Base-by-base conservation (phyloP, 2,888 invertebrate genomes). In the Arctia plantaginis region DNA sequence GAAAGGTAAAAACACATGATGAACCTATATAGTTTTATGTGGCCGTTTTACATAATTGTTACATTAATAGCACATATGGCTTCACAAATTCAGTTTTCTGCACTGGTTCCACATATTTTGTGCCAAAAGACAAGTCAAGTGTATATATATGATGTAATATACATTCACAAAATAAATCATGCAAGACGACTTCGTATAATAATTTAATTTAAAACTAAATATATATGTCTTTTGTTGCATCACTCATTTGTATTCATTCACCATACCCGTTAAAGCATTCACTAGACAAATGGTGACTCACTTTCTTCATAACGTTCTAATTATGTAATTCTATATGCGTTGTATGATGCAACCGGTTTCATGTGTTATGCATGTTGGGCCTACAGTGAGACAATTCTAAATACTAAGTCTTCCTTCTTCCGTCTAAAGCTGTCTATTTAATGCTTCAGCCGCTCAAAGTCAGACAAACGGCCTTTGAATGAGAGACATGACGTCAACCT, bases 211-310 rank as follows among this genome's bases (percentile, higher is more conserved):
- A 59, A n/a, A n/a, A n/a, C n/a, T 4, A 59, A 4, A 27, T 27
- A 27, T 27, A 59, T 27, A 30, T 41, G 18, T 65, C 71, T 76
- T 71, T 65, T 35, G 69, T 41, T 30, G 30, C 39, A 70, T 27
- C 18, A 27, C n/a, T 73, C 55, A 69, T 83, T 80, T 74, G 66
- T 81, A 81, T 81, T 76, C 83, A 35, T 41, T 23, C 65, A 18
- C 18, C 72, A 77, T 77, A 51, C 69, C 69, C 44, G 39, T 65
- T 41, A 51, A 35, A 71, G 69, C 69, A 75, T 66, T 66, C 66
- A 6, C 71, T 41, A 55, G 51, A 66, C 66, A 44, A n/a, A 65
- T 66, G 66, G 35, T 72, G 66, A 68, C 72, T 66, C 73, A 69
- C 59, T 27, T 10, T 66, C 72, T 81, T 80, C 75, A 77, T 74